Base-by-base conservation (phyloP, 2,888 invertebrate species). In the Pterostichus niger region DNA sequence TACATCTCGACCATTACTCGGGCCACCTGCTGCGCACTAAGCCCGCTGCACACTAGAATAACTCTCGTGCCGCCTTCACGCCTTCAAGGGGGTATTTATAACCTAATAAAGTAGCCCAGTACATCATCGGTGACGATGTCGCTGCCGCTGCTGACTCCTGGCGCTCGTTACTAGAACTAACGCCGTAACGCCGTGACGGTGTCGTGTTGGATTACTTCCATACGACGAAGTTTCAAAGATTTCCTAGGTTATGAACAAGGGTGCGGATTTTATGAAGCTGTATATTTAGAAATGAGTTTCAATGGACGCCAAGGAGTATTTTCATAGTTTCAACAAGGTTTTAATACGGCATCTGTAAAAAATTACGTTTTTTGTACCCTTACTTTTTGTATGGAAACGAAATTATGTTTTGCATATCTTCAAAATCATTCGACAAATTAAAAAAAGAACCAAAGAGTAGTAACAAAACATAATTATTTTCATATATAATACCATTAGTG, bases 71-170 rank as follows among this genome's bases (percentile, higher is more conserved):
- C n/a, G 49, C 46, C 59, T 6, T 59, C 31, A 7, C 35, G 35
- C n/a, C 64, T 64, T 64, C 35, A 35, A 35, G 52, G 49, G 71
- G 75, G 86, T 87, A 87, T 87, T 87, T 87, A 87, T 86, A 87
- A 87, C 87, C 87, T 87, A 87, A 87, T 87, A 87, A 87, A 87
- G 86, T 85, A 86, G 86, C 84, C 82, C 71, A 86, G 85, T 87
- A 87, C 85, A 87, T 87, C 87, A 87, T 86, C 85, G 84, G 84
- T 85, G 40, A 17, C 10, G 56, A 56, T 17, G 52, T 24, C 24
- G 24, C 6, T 13, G 52, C n/a, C 64, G 68, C 31, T 52, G 52
- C 24, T 75, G 75, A 75, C 75, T 75, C 40, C 40, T 52, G 13
- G 33, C 10, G 75, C 75, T 52, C 75, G 49, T 75, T 75, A 71